A percentile compares a stretch with the other conserved stretches of the same genome.
Conservation (phyloP, 1,140 invertebrate species). For the Ostrea denselamellosa region DNA sequence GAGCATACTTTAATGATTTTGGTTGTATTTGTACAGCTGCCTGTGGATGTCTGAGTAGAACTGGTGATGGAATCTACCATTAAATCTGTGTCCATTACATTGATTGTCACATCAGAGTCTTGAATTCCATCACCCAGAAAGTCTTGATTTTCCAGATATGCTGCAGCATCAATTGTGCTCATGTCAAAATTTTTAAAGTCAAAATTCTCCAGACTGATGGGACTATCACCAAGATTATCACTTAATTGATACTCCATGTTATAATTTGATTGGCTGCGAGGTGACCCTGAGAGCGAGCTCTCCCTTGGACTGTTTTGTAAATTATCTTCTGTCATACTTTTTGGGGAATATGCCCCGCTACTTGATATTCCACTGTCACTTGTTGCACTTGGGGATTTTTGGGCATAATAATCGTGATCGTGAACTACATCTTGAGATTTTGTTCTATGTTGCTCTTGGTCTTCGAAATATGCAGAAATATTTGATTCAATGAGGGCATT, state of each 20-base stretch:
- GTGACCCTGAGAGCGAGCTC: slow-evolving; percentile 59
- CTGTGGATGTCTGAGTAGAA: slow-evolving; percentile 43
- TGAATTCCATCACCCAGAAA: slow-evolving; percentile 23
- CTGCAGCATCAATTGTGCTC: slow-evolving; percentile 56
- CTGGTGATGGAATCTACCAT: slow-evolving; percentile 52
- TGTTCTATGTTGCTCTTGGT: slow-evolving; percentile 41
- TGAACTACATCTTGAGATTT: slow-evolving; percentile 54
- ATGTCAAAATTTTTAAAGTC: slow-evolving; percentile 68
- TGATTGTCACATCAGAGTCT: slow-evolving; percentile 63
- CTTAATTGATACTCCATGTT: slow-evolving; percentile 34
- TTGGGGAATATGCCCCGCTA: slow-evolving; percentile 55
- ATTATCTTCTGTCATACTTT: slow-evolving; percentile 47
- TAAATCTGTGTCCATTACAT: slow-evolving; percentile 43
- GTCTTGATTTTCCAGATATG: slow-evolving; percentile 19
- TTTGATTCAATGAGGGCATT: slow-evolving; percentile 51
- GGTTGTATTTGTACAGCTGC: slow-evolving; percentile 52
- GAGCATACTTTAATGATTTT: slow-evolving; percentile 62
- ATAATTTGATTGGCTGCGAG: slow-evolving; percentile 52
- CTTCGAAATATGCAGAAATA: slow-evolving; percentile 14
- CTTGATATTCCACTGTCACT: slow-evolving; percentile 71
- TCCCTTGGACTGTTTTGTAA: slow-evolving; percentile 50
- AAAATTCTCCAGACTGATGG: slow-evolving; percentile 53
- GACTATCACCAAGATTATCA: slow-evolving; percentile 42
- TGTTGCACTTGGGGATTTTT: slow-evolving; percentile 63
- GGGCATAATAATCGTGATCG: slow-evolving; percentile 70